Evolutionary conservation across 1,140 invertebrate species (phyloP).

Genomic region (Drosophila lacteicornis): DNA sequence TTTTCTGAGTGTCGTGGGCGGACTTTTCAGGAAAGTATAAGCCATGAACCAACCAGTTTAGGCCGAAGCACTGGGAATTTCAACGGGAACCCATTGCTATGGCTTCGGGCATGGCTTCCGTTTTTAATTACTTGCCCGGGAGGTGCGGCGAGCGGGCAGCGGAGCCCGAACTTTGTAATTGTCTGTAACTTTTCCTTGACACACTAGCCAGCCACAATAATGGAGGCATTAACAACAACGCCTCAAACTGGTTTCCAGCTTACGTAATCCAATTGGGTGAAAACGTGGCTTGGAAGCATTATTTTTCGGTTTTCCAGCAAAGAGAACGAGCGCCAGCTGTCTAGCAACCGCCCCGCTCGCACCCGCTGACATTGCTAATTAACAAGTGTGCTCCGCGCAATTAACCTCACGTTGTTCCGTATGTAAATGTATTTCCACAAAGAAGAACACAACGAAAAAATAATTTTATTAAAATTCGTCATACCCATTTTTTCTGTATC

Average conservation of each 20-base stretch:
- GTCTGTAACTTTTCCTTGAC: conserved; percentile 67
- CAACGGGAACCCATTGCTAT: conserved; percentile 30
- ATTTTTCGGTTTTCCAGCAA: conserved; percentile 18
- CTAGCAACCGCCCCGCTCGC: conserved; percentile 7
- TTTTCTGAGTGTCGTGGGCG: conserved; percentile 35
- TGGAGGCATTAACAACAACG: conserved; percentile 16
- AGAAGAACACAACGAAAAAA: conserved; percentile 32
- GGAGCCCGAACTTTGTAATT: conserved; percentile 40
- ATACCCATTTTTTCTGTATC: not conserved
- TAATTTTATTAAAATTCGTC: not conserved
- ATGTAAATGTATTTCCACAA: conserved; percentile 70
- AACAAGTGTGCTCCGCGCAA: conserved; percentile 70
- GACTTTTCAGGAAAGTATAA: conserved; percentile 31
- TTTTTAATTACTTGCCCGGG: conserved; percentile 53
- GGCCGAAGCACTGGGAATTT: conserved; percentile 6
- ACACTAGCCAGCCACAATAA: conserved; percentile 51
- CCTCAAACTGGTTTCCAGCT: conserved; percentile 67
- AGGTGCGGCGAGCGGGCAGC: not conserved
- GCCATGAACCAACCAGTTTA: conserved; percentile 36
- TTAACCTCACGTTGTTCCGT: conserved; percentile 68
- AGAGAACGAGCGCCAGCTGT: conserved; percentile 8
- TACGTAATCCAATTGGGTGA: conserved; percentile 62
- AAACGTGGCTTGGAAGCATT: conserved; percentile 62
- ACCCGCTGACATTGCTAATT: conserved; percentile 64
- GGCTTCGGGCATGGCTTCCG: conserved; percentile 66